Base-by-base conservation (phyloP, 2,888 invertebrate species). In the Drosophila meridiana region DNA sequence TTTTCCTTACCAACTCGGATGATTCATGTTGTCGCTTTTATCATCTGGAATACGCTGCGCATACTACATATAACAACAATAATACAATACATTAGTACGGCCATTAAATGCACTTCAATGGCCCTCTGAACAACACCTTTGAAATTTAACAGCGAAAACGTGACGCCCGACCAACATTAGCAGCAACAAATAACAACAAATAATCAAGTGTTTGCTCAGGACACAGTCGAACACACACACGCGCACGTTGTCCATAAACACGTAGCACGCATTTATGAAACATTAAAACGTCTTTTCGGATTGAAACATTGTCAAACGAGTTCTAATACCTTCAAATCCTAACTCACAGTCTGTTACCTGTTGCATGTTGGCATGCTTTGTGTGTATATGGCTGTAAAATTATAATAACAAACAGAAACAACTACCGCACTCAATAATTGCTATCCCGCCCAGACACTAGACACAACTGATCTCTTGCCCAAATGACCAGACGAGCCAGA, bases 231-330 rank as follows among this genome's bases (percentile, higher is more conserved):
- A 14, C 45, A 48, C 55, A 60, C 28, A 64, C 34, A 26, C 56
- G 32, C 56, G 13, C 32, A 30, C 50, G 11, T 20, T 34, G 45
- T 28, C 69, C 69, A 70, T 82, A 80, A 75, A 66, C 83, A 83
- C 80, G 84, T 83, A 73, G 71, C 64, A 47, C 53, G 53, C 79
- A 79, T 79, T 83, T 73, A 73, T 72, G 72, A 69, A 70, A 83
- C 76, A 83, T 83, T 79, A 75, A 68, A 85, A 60, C 45, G 56
- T 69, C 60, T 69, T 67, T 72, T 43, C 50, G 47, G 67, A 80
- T 69, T 71, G 59, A 80, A 74, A 65, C 58, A 76, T 63, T 57
- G 61, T 50, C 59, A 20, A 9, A 38, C 40, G 43, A 14, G 9
- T 43, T 62, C 28, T 32, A 28, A 47, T 20, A n/a, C n/a, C 38